Conservation (phyloP, 2,797 vertebrate species). For the Catamblyrhynchus diadema region DNA sequence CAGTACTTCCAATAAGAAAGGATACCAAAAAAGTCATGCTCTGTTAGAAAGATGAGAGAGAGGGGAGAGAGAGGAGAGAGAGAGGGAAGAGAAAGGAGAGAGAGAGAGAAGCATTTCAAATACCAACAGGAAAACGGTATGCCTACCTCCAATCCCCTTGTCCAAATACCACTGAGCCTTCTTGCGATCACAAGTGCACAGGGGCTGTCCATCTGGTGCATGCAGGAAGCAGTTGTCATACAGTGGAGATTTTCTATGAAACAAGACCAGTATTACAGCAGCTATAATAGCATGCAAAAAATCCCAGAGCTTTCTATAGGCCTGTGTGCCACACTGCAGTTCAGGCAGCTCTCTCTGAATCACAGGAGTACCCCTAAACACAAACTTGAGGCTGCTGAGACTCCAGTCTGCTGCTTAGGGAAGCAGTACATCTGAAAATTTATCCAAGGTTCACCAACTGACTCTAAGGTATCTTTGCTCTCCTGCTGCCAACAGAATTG, state of each 20-base stretch:
- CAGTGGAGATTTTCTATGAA: slow-evolving; percentile 90
- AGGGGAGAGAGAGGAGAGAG: too few species aligned
- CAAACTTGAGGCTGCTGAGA: background rate
- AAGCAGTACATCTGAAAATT: background rate
- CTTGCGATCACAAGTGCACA: slow-evolving; percentile 97
- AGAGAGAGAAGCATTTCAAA: background rate
- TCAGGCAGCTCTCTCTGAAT: background rate
- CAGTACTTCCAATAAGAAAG: background rate
- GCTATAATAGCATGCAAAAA: background rate
- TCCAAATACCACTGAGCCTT: slow-evolving; percentile 98
- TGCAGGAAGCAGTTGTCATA: slow-evolving; percentile 99
- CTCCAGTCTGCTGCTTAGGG: background rate
- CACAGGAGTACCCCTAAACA: background rate
- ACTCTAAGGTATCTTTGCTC: background rate
- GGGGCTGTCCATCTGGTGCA: slow-evolving; percentile 93
- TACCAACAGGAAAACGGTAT: background rate
- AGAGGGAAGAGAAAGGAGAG: too few species aligned
- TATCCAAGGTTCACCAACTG: background rate
- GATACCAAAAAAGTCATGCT: background rate
- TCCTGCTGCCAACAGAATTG: background rate
- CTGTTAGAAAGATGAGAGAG: slow-evolving; percentile 51
- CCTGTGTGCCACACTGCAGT: background rate
- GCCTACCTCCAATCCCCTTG: slow-evolving; percentile 94
- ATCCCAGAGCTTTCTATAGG: fast-evolving
- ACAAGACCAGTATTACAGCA: background rate